Evolutionary conservation across 1,140 invertebrate species (phyloP), one percentile per base, ranked within the genome.

Genomic region (Drosophila miranda): DNA sequence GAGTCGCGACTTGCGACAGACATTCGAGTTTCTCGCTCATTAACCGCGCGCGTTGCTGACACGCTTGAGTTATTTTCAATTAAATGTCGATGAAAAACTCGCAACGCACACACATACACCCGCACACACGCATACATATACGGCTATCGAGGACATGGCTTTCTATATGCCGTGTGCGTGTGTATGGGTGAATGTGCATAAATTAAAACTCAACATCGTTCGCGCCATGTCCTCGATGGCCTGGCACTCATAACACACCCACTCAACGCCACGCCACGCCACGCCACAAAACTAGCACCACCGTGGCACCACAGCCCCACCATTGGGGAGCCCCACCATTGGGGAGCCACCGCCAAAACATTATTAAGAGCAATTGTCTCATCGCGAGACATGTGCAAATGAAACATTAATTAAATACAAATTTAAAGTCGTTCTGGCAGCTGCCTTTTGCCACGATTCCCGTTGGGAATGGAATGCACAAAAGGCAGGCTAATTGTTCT

Each of bases 61-160:
- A 86, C 82, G 82, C 82, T 82, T 86, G 82, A 86, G 82, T 86
- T 86, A 86, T 87, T 86, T 86, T 86, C 82, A 86, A 86, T 86
- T 86, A 86, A 86, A 86, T 86, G 82, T 87, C 82, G 78, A 87
- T 86, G 82, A 87, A 86, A 86, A 86, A 81, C 67, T 75, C 67
- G 62, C 81, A 67, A 59, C 77, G 77, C 72, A 58, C 58, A 51
- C 51, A 59, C 58, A 44, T 26, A 60, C 43, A 21, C 14, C 38
- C 44, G 50, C 45, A 58, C 30, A 44, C 23, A 38, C 28, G 28
- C 58, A 50, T 23, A 55, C 52, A 55, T 56, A 19, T 38, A 41
- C 50, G 68, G 48, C 53, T 74, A 74, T 73, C 69, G 70, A 57
- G 70, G 60, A 67, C 71, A 75, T 75, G 61, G 28, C 34, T 38